These are phyloP conservation scores for Neodontobutis hainanensis DNA, from an alignment of 2,113 vertebrate species.

Conservation along the genomic window DNA sequence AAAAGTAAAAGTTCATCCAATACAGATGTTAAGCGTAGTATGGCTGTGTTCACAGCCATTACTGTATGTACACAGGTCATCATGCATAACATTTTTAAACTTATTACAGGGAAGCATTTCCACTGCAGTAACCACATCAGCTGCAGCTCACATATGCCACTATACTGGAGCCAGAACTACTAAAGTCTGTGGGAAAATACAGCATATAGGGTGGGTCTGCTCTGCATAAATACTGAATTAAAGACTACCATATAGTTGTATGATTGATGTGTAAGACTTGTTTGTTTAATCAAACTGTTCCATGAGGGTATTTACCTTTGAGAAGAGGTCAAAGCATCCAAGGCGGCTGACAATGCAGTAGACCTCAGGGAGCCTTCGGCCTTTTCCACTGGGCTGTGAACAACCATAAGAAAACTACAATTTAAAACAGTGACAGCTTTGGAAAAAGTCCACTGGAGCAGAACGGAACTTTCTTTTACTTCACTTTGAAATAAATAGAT, in stretches of 20 bases:
- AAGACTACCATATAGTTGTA: no score
- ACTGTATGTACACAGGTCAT: constrained; percentile 15
- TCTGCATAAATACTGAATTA: constrained; percentile 72
- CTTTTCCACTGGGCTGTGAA: constrained; percentile 89
- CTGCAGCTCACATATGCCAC: constrained; percentile 57
- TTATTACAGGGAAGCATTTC: constrained; percentile 50
- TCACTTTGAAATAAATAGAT: constrained; percentile 1
- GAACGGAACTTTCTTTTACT: constrained; percentile 29
- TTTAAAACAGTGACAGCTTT: constrained; percentile 30
- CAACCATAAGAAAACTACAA: constrained; percentile 27
- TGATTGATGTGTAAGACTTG: no score
- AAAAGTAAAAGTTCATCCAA: neutral
- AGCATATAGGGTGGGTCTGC: constrained; percentile 44
- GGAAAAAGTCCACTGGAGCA: constrained; percentile 31
- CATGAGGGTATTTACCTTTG: constrained; percentile 82
- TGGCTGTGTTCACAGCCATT: constrained; percentile 12
- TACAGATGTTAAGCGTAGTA: constrained; percentile 13
- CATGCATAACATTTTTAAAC: constrained; percentile 38
- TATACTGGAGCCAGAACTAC: constrained; percentile 29
- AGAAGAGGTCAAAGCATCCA: constrained; percentile 97
- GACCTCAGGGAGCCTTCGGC: constrained; percentile 93
- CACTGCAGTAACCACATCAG: constrained; percentile 60
- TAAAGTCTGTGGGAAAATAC: constrained; percentile 30
- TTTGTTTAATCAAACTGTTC: neutral
- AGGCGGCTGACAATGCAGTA: constrained; percentile 98